Conservation (phyloP, 2,113 vertebrate species). For the Lycaon pictus region DNA sequence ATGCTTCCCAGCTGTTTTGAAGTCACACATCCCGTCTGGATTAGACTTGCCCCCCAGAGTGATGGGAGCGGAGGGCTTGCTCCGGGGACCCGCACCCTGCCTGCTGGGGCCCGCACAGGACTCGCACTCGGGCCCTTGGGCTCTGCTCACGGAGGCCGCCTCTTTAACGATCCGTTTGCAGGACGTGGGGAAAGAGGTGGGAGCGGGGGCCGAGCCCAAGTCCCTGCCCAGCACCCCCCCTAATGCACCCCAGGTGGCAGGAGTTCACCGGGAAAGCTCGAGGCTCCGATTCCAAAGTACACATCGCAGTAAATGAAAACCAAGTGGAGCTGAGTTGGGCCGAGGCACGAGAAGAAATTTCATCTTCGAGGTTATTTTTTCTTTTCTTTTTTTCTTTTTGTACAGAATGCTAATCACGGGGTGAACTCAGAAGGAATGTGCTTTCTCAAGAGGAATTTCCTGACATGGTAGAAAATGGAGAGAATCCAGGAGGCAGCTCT, state of each 20-base stretch:
- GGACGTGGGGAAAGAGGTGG: conserved; percentile 77
- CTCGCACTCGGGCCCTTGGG: too few relatives aligned
- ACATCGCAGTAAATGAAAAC: conserved; percentile 85
- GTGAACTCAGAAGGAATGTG: conserved; percentile 79
- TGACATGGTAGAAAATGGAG: conserved; percentile 85
- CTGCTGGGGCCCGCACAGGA: not conserved
- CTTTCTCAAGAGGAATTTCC: conserved; percentile 76
- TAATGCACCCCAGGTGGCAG: conserved; percentile 86
- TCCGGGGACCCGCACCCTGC: conserved; percentile 27
- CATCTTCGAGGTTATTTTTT: not conserved
- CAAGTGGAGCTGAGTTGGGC: conserved; percentile 82
- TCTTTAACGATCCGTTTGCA: conserved; percentile 82
- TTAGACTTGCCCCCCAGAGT: conserved; percentile 54
- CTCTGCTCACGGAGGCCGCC: conserved; percentile 60
- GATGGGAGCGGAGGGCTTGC: conserved; percentile 8
- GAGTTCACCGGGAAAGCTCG: conserved; percentile 82
- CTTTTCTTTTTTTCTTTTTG: conserved; percentile 4
- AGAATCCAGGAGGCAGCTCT: conserved; percentile 76
- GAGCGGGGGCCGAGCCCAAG: conserved; percentile 43
- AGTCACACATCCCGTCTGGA: conserved; percentile 42
- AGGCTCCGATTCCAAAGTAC: conserved; percentile 85
- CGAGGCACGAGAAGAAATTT: conserved; percentile 71
- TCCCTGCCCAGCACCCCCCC: conserved; percentile 62
- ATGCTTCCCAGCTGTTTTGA: conserved; percentile 80
- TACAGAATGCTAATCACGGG: conserved; percentile 70